Percentiles rank a stretch among this genome's conserved stretches.
Evolutionary conservation across 2,888 invertebrate species (phyloP).

Genomic region (Amphipyra berbera): DNA sequence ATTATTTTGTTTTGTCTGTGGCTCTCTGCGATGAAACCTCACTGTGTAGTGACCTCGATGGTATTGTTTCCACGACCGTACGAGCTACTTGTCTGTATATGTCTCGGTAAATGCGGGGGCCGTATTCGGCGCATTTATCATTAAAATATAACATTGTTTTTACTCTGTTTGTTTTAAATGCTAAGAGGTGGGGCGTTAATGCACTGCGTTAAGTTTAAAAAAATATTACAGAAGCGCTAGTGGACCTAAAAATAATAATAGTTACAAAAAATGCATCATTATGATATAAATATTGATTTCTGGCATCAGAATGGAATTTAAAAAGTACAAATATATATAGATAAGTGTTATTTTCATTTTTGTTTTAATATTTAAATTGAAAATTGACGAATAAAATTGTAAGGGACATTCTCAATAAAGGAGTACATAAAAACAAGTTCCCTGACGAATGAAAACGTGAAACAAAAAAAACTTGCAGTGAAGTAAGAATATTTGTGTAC

Average conservation of each 20-base stretch:
- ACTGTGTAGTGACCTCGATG: conserved; percentile 10
- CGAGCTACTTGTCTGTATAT: conserved; percentile 55
- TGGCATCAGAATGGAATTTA: conserved; percentile 29
- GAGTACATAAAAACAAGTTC: conserved; percentile 11
- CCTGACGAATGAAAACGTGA: conserved; percentile 1
- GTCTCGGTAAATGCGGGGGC: conserved; percentile 63
- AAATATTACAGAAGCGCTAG: conserved; percentile 28
- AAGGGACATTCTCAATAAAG: background rate
- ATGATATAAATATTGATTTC: conserved; percentile 31
- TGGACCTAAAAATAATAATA: conserved; percentile 44
- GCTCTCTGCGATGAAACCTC: conserved; percentile 19
- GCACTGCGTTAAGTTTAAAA: conserved; percentile 32
- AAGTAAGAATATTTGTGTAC: conserved; percentile 12
- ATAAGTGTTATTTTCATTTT: conserved; percentile 35
- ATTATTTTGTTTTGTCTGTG: conserved; percentile 27
- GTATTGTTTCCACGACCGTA: conserved; percentile 69
- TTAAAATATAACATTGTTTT: conserved; percentile 62
- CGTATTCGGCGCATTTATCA: conserved; percentile 73
- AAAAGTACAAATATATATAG: conserved; percentile 55
- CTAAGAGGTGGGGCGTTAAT: conserved; percentile 23
- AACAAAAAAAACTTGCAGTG: conserved; percentile 11
- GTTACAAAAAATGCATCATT: conserved; percentile 22
- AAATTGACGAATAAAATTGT: background rate
- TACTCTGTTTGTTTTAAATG: conserved; percentile 54
- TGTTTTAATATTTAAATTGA: too few species aligned